These are phyloP conservation scores for Psittacula derbiana DNA, from an alignment of 2,797 vertebrate species.

Conservation along the genomic window DNA sequence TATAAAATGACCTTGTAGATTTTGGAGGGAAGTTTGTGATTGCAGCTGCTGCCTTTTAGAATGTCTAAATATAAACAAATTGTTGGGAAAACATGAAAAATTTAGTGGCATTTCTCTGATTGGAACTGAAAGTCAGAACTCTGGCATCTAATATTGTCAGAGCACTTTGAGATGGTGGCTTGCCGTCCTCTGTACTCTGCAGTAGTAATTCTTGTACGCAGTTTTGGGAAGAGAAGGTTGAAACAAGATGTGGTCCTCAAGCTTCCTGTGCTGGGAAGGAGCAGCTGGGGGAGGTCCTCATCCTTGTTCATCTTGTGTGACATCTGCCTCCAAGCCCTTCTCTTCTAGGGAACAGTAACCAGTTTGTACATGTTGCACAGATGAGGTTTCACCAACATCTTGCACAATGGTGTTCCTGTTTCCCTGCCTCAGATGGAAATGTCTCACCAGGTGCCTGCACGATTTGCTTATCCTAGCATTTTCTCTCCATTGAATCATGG, in stretches of 20 bases:
- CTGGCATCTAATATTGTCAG: background rate
- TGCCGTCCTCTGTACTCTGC: background rate
- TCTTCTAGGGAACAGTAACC: background rate
- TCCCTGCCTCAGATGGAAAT: background rate
- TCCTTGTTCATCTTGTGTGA: background rate
- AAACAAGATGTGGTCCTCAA: background rate
- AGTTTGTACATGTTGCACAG: fast-evolving
- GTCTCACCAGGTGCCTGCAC: background rate
- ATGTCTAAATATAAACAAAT: background rate
- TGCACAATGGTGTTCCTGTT: fast-evolving
- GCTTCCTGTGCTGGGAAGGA: background rate
- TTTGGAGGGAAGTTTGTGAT: background rate
- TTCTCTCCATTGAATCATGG: background rate
- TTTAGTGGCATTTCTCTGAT: background rate
- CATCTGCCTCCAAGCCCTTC: background rate
- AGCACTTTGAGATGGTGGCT: background rate
- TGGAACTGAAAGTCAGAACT: background rate
- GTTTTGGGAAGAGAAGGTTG: background rate
- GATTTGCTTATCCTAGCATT: background rate
- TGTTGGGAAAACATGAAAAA: background rate
- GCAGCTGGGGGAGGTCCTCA: background rate
- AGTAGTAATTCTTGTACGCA: background rate
- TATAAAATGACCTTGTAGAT: background rate
- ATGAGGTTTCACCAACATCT: background rate
- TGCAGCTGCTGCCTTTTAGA: conserved; percentile 20